A percentile compares a stretch with the other conserved stretches of the same genome.
Conservation (phyloP, 2,888 invertebrate genomes). For the Apocheima hispidaria region DNA sequence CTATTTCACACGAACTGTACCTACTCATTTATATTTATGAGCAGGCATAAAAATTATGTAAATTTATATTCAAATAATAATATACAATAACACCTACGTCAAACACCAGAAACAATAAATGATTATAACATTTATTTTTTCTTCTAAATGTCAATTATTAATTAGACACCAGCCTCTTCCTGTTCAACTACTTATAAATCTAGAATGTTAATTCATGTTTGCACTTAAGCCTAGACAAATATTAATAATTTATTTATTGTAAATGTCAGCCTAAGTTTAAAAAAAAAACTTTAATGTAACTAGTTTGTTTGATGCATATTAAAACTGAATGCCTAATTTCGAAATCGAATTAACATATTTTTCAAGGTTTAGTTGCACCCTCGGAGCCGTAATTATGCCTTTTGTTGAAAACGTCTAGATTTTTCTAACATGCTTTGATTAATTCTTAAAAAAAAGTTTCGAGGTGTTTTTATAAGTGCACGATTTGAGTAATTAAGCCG, state of each 20-base stretch:
- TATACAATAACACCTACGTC: too few species aligned
- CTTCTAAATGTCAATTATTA: conserved; percentile 2
- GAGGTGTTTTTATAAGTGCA: too few species aligned
- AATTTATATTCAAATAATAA: neutral
- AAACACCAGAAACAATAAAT: neutral
- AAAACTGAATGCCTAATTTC: neutral
- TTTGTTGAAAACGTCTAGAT: neutral
- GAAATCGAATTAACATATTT: neutral
- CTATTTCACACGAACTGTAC: too few species aligned
- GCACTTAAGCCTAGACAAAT: neutral
- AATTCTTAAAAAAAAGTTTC: too few species aligned
- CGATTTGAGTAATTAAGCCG: too few species aligned
- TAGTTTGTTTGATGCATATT: neutral
- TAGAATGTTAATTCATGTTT: neutral
- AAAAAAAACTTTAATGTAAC: conserved; percentile 2
- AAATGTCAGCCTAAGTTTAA: conserved; percentile 6
- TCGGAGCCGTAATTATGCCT: conserved; percentile 5
- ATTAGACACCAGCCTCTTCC: conserved; percentile 3
- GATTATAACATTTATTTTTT: neutral
- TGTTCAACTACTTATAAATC: conserved; percentile 9
- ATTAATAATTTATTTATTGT: neutral
- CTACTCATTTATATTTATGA: neutral
- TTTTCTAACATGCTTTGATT: neutral
- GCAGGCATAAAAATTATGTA: conserved; percentile 5
- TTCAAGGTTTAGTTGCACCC: neutral